A percentile compares a stretch with the other conserved stretches of the same genome.
Conservation (phyloP, 2,797 vertebrate species). For the Diglossa cyanea region DNA sequence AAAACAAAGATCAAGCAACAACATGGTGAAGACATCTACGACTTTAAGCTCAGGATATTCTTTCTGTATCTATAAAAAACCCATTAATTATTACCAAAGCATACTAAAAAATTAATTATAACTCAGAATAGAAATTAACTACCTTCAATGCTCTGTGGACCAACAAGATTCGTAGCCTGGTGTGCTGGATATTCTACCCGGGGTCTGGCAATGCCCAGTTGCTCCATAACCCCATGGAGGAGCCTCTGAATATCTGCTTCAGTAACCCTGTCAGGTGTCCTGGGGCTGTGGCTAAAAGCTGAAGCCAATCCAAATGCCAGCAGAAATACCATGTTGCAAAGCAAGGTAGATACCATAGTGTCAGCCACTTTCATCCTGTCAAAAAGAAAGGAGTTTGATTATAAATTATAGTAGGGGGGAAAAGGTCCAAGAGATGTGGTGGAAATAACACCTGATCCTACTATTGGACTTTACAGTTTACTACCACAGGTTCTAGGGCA, state of each 20-base stretch:
- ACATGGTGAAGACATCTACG: neutral
- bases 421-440: rapidly evolving
- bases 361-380: slow-evolving; percentile 53
- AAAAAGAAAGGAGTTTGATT: neutral
- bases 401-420: rapidly evolving
- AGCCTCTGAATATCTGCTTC: slow-evolving; percentile 94
- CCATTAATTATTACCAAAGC: neutral
- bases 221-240: slow-evolving; percentile 96
- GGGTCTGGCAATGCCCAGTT: slow-evolving; percentile 92
- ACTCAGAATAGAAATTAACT: neutral
- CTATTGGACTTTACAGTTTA: neutral
- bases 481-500: neutral
- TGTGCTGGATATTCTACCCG: slow-evolving; percentile 95
- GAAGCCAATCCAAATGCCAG: slow-evolving; percentile 73
- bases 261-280: slow-evolving; percentile 86
- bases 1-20: neutral
- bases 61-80: neutral
- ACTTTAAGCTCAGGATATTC: neutral
- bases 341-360: slow-evolving; percentile 44
- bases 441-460: neutral
- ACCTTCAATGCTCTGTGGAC: slow-evolving; percentile 97
- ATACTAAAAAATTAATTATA: neutral
- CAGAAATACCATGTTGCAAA: slow-evolving; percentile 70
- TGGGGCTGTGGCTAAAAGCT: slow-evolving; percentile 80
- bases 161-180: slow-evolving; percentile 93